phyloP scores from a whole-genome alignment of 2,113 vertebrate species.

The Donacobius atricapilla region DNA sequence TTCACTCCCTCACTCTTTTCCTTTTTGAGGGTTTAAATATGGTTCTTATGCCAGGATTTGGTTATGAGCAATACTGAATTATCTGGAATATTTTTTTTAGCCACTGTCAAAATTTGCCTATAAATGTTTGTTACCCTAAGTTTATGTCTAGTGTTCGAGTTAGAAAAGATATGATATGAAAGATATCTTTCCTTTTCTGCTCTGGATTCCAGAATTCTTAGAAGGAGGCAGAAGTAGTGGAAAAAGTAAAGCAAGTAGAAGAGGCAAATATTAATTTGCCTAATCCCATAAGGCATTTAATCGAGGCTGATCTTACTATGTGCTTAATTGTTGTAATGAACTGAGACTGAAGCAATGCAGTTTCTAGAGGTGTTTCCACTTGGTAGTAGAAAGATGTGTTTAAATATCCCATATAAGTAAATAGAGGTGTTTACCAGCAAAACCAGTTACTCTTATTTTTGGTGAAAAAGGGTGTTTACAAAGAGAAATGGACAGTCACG shows the following conservation, averaged over 20 bases:
- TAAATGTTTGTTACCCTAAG: background rate
- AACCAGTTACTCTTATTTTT: background rate
- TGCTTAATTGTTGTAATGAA: background rate
- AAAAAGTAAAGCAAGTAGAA: background rate
- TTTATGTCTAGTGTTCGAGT: background rate
- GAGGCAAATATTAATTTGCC: background rate
- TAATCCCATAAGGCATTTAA: background rate
- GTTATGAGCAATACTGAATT: background rate
- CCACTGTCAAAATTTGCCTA: background rate
- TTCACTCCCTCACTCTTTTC: background rate
- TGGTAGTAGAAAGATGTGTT: background rate
- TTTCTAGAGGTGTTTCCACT: background rate
- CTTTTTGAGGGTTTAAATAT: background rate
- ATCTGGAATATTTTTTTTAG: background rate
- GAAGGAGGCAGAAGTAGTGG: background rate
- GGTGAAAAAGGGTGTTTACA: background rate
- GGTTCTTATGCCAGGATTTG: background rate
- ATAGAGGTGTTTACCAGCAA: background rate
- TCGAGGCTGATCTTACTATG: background rate
- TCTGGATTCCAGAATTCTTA: background rate
- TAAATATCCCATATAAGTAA: background rate
- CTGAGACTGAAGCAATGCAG: background rate
- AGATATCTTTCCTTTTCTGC: background rate
- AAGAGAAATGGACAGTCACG: background rate
- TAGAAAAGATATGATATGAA: background rate